These are phyloP conservation scores for Buathra laborator DNA, from an alignment of 2,888 invertebrate species.

Conservation along the genomic window DNA sequence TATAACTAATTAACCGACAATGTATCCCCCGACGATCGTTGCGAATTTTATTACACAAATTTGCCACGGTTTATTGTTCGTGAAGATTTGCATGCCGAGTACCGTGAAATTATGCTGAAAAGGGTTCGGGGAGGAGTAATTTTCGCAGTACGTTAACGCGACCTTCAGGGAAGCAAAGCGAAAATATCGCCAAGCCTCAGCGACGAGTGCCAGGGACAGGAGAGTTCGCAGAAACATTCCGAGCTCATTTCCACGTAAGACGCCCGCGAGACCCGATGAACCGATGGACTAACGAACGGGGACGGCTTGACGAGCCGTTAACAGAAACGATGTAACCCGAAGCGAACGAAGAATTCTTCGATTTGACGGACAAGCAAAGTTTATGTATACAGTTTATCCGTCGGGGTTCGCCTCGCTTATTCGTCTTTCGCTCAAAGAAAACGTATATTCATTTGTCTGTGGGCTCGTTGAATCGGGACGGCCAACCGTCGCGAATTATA, in stretches of 20 bases:
- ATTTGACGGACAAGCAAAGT: slow-evolving; percentile 37
- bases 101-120: neutral
- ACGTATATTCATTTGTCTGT: neutral
- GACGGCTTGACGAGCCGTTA: slow-evolving; percentile 5
- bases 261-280: slow-evolving; percentile 8
- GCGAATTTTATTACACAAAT: neutral
- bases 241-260: slow-evolving; percentile 54
- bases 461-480: neutral
- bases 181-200: neutral
- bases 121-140: neutral
- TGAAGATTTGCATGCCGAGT: neutral
- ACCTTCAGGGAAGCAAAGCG: neutral
- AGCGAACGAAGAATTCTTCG: slow-evolving; percentile 24
- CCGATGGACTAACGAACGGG: slow-evolving; percentile 1
- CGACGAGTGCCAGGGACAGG: slow-evolving; percentile 45
- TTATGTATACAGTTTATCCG: neutral
- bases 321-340: slow-evolving; percentile 25
- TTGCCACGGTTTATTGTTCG: slow-evolving; percentile 2
- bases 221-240: slow-evolving; percentile 46
- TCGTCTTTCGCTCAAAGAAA: neutral
- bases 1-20: slow-evolving; percentile 5
- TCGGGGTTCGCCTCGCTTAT: neutral
- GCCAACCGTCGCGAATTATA: slow-evolving; percentile 15
- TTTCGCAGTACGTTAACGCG: neutral
- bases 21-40: neutral